Evolutionary conservation across 2,113 vertebrate genomes (phyloP).

Genomic region (Rhinogobius similis): DNA sequence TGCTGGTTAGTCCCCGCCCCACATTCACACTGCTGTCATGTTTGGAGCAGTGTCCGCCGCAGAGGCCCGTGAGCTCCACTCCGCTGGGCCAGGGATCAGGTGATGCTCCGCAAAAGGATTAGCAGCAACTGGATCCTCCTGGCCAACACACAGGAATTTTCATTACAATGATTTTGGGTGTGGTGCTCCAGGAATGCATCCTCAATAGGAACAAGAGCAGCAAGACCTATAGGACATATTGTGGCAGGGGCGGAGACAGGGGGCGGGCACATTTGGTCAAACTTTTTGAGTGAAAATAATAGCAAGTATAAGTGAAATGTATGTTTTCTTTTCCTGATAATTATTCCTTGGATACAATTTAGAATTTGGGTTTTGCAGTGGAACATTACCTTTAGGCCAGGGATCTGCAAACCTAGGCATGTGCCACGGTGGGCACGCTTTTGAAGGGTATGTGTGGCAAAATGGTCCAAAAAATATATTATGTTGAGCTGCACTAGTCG

Average conservation of each 20-base stretch:
- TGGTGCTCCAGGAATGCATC: slow-evolving; percentile 84
- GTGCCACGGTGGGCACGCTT: too few relatives aligned
- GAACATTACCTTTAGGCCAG: too few relatives aligned
- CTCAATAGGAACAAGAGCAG: slow-evolving; percentile 61
- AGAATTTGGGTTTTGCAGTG: too few relatives aligned
- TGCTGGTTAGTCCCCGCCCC: background rate
- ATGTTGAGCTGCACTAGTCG: too few relatives aligned
- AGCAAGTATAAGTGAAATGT: too few relatives aligned
- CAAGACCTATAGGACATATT: slow-evolving; percentile 41
- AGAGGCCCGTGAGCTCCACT: slow-evolving; percentile 75
- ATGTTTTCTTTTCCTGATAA: too few relatives aligned
- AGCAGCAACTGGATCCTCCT: slow-evolving; percentile 88
- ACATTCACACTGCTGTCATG: slow-evolving; percentile 28
- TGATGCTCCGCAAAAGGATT: slow-evolving; percentile 85
- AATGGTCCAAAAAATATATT: too few relatives aligned
- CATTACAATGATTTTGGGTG: slow-evolving; percentile 93
- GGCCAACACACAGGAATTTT: slow-evolving; percentile 89
- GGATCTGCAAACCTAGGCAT: too few relatives aligned
- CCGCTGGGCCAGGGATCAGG: slow-evolving; percentile 78
- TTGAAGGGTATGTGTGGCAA: too few relatives aligned
- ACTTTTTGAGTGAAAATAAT: too few relatives aligned
- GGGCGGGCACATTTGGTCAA: background rate
- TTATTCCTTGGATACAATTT: too few relatives aligned
- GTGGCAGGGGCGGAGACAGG: slow-evolving; percentile 1
- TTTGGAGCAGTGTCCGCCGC: slow-evolving; percentile 42